These are phyloP conservation scores for Camptogramma bilineatum DNA, from an alignment of 2,888 invertebrate genomes.

Conservation along the genomic window DNA sequence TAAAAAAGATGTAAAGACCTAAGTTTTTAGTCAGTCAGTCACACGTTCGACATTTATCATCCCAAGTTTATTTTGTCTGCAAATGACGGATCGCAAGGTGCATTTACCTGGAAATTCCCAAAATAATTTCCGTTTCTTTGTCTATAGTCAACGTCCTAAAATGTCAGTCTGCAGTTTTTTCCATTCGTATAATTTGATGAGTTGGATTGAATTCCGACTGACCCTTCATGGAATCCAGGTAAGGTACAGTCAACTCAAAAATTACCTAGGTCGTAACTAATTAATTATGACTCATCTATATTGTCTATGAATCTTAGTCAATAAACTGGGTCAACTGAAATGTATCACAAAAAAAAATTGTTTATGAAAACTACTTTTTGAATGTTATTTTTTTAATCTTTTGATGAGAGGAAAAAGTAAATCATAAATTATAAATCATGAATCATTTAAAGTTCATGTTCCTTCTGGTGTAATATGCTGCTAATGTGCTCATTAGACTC, in stretches of 20 bases:
- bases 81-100: constrained; percentile 26
- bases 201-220: constrained; percentile 20
- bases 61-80: constrained; percentile 8
- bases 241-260: neutral
- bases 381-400: too few species aligned
- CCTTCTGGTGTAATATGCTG: too few species aligned
- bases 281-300: neutral
- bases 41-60: neutral
- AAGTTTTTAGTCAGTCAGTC: neutral
- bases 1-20: neutral
- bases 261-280: neutral
- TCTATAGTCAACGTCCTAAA: constrained; percentile 32
- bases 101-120: constrained; percentile 41
- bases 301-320: neutral
- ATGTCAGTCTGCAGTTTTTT: constrained; percentile 27
- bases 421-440: too few species aligned
- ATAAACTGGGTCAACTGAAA: too few species aligned
- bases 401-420: too few species aligned
- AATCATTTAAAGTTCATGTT: too few species aligned
- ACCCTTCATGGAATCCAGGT: constrained; percentile 33
- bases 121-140: constrained; percentile 41
- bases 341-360: too few species aligned
- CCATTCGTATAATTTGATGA: constrained; percentile 11
- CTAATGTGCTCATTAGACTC: too few species aligned
- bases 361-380: too few species aligned